These are phyloP conservation scores for Wasmannia auropunctata DNA, from an alignment of 1,140 invertebrate genomes.

Conservation along the genomic window DNA sequence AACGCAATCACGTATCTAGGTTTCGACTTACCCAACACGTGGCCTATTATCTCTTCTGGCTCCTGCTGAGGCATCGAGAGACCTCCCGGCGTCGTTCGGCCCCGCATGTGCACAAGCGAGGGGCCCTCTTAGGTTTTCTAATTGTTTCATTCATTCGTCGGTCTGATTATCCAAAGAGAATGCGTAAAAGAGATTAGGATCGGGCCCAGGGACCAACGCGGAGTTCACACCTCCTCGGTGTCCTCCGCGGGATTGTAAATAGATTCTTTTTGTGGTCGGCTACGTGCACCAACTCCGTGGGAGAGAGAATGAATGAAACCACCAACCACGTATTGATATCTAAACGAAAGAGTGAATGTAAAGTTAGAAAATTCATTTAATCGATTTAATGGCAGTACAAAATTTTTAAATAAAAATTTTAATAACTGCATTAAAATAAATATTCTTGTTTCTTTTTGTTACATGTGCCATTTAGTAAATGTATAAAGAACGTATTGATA, in stretches of 20 bases:
- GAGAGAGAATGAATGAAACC: constrained; percentile 55
- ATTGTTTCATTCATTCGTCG: constrained; percentile 62
- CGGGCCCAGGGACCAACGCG: constrained; percentile 67
- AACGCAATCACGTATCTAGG: neutral
- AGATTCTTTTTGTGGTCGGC: constrained; percentile 52
- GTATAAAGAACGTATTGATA: too few species aligned
- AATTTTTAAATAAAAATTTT: neutral
- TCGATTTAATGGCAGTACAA: neutral
- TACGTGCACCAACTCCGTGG: constrained; percentile 44
- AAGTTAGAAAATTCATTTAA: neutral
- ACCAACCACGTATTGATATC: neutral
- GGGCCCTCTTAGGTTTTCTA: constrained; percentile 57
- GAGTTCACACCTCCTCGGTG: constrained; percentile 68
- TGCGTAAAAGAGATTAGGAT: constrained; percentile 11
- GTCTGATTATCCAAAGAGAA: constrained; percentile 61
- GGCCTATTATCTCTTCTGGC: constrained; percentile 60
- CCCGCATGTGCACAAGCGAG: constrained; percentile 61
- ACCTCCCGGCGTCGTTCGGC: constrained; percentile 68
- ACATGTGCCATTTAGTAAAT: neutral
- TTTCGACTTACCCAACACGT: constrained; percentile 60
- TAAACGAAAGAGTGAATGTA: neutral
- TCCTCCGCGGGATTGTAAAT: constrained; percentile 65
- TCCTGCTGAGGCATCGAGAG: constrained; percentile 69
- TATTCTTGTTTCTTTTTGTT: neutral
- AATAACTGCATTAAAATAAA: neutral